phyloP scores from a whole-genome alignment of 2,113 vertebrate species.

The Danionella cerebrum region DNA sequence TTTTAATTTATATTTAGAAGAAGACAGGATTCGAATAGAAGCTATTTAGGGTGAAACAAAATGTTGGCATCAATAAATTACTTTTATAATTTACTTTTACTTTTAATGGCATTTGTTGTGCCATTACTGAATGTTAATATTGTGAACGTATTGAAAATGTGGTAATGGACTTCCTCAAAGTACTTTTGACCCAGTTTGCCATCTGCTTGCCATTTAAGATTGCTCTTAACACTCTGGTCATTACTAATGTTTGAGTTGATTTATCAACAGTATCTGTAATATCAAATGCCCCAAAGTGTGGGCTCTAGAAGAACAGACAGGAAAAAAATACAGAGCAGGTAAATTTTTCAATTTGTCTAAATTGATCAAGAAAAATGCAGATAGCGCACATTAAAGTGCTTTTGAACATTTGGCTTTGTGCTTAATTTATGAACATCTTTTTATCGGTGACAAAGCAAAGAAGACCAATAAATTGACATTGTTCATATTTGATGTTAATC shows the following conservation, averaged over 20 bases:
- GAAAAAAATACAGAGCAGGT: conserved; percentile 76
- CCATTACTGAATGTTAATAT: no score
- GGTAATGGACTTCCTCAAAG: conserved; percentile 82
- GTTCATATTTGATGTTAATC: conserved; percentile 99
- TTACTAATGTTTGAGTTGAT: conserved; percentile 92
- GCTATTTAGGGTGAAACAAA: no score
- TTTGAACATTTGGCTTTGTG: conserved; percentile 78
- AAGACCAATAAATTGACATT: conserved; percentile 70
- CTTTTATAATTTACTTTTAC: no score
- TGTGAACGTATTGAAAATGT: conserved; percentile 57
- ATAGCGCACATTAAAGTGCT: conserved; percentile 78
- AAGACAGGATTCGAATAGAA: no score
- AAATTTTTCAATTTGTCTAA: conserved; percentile 89
- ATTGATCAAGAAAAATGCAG: conserved; percentile 59
- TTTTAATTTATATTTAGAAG: neutral
- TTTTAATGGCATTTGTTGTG: no score
- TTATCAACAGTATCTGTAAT: conserved; percentile 80
- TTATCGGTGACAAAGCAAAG: conserved; percentile 54
- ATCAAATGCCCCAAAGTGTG: conserved; percentile 78
- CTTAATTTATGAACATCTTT: conserved; percentile 60
- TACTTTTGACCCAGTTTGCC: conserved; percentile 80
- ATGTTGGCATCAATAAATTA: neutral
- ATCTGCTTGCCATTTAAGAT: conserved; percentile 69
- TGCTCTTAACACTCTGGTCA: conserved; percentile 86
- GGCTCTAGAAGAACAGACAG: conserved; percentile 89